These are phyloP conservation scores for Pipa parva DNA, from an alignment of 2,113 vertebrate genomes.

Conservation along the genomic window DNA sequence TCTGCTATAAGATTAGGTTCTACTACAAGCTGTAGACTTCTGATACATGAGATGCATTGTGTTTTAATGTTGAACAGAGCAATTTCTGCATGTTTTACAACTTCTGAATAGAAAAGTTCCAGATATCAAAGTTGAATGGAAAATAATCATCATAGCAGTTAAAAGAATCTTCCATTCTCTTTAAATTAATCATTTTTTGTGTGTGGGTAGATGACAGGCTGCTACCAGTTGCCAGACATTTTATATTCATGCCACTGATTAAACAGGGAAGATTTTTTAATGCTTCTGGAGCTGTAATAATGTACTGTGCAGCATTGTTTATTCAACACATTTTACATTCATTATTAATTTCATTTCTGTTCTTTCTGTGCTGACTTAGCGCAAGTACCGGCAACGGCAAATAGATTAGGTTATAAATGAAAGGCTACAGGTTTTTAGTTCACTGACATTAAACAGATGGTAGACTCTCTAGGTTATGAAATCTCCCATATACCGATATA, in stretches of 20 bases:
- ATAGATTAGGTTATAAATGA: conserved; percentile 9
- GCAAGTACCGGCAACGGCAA: conserved; percentile 17
- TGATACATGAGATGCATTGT: no score
- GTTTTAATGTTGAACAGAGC: no score
- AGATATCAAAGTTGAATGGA: conserved; percentile 44
- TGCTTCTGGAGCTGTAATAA: conserved; percentile 27
- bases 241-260: conserved; percentile 52
- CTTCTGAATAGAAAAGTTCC: conserved; percentile 46
- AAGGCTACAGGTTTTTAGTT: conserved; percentile 11
- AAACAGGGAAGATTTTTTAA: conserved; percentile 45
- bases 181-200: conserved; percentile 59
- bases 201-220: conserved; percentile 52
- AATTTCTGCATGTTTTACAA: conserved; percentile 53
- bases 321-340: conserved; percentile 34
- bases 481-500: conserved; percentile 7
- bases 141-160: conserved; percentile 51
- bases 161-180: conserved; percentile 57
- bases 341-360: conserved; percentile 39
- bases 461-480: neutral
- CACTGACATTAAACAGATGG: conserved; percentile 17
- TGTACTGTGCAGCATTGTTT: conserved; percentile 17
- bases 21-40: no score
- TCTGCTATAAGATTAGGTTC: no score
- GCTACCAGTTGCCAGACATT: conserved; percentile 48
- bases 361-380: conserved; percentile 35